Conservation (phyloP, 2,113 vertebrate genomes). For the Gallinago paraguaiae region DNA sequence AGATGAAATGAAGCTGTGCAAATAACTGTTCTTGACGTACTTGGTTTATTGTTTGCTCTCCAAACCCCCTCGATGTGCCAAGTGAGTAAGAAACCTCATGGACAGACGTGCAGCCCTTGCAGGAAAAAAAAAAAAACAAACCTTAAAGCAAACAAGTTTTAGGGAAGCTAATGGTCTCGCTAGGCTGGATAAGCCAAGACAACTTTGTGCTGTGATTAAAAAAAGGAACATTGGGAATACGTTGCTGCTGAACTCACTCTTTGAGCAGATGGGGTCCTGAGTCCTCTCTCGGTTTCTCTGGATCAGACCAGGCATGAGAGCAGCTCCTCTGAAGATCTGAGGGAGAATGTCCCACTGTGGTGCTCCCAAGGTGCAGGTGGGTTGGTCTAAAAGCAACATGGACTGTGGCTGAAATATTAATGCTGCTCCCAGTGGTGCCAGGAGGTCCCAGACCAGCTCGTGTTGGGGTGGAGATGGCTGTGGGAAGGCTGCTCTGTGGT, state of each 20-base stretch:
- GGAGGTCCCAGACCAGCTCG: no score
- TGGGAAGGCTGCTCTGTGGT: neutral
- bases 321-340: neutral
- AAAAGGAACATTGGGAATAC: neutral
- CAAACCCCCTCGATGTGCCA: neutral
- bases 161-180: neutral
- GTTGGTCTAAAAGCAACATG: neutral
- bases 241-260: neutral
- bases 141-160: neutral
- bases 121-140: neutral
- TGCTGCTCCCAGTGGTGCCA: neutral
- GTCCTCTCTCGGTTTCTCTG: neutral
- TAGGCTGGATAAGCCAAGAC: neutral
- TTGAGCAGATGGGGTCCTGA: neutral
- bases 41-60: neutral
- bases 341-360: neutral
- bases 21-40: neutral
- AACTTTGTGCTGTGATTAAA: neutral
- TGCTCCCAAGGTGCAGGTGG: fast-evolving
- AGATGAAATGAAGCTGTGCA: neutral
- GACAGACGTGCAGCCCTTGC: neutral
- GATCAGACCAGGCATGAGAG: neutral
- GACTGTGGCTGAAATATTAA: neutral
- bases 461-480: no score
- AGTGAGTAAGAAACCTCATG: neutral